Evolutionary conservation across 2,888 invertebrate genomes (phyloP), one percentile per base, ranked within the genome.

Genomic region (Pandemis corylana): DNA sequence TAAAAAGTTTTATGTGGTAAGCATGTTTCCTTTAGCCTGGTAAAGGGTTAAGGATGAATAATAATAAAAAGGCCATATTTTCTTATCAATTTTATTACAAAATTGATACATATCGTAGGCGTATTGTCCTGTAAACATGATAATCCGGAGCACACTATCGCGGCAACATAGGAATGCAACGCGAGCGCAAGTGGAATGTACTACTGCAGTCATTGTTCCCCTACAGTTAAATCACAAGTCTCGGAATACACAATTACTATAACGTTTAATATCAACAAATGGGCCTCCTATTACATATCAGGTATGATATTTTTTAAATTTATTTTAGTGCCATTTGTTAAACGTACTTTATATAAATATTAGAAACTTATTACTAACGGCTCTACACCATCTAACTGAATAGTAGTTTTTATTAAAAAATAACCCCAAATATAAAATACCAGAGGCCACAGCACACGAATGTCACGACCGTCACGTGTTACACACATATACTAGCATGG

Each of bases 41-140:
- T 36, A 36, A 36, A 36, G 28, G 41, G 41, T n/a, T n/a, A 5
- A 67, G 59, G 28, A 41, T 7, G 42, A 64, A 56, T 3, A 61
- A 42, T 51, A 63, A 63, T 42, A 66, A 66, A 46, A 74, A 51
- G 2, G 28, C 12, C 6, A 20, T 10, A 15, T 28, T 70, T 72
- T 49, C 46, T 67, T 56, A 63, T 20, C 10, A 71, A 36, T 75
- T 72, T 75, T 67, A 80, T 85, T 84, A 84, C 76, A 83, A 85
- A 83, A 79, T 84, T 81, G 84, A 82, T 75, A 77, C 80, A 82
- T 78, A 78, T 82, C 83, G 82, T 85, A 89, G 85, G 85, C 86
- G 82, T 88, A 89, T 89, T 88, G 87, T 89, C 88, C 82, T 81
- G 82, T 85, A 85, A 83, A 88, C 80, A 84, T 83, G 69, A 81